Base-by-base conservation (phyloP, 2,797 vertebrate species). In the Morelia viridis region DNA sequence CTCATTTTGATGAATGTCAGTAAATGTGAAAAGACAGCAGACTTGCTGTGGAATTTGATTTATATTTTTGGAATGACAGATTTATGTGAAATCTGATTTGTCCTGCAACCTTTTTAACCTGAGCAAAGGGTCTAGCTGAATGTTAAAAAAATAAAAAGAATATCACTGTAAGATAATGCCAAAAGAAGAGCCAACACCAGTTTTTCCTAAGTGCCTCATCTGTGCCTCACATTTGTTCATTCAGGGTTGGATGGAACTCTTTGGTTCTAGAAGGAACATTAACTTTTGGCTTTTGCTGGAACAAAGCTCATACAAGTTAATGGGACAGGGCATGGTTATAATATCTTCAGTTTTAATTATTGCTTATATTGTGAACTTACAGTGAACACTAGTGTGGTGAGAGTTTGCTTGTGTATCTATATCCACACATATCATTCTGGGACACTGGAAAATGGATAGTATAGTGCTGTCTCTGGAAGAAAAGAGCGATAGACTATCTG, bases 1-100 rank as follows among this genome's bases (percentile, higher is more conserved):
- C 88, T 89, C 88, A 86, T 58, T 71, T 50, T 85, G 88, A 76
- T 60, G 28, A 84, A 88, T 89, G 83, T 92, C 53, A 31, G 83
- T 86, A 53, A 89, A 92, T 60, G 62, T 19, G 15, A 53, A 92
- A 86, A 68, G 83, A 89, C 28, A 71, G 88, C 83, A 85, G 64
- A 92, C 53, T 85, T 89, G 84, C 53, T 50, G 8, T 31, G 58
- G 64, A 61, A 83, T 61, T 64, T 53, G 87, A n/a, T 89, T 92
- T 89, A 83, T 28, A 28, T 71, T 89, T 92, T 71, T 71, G 64
- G 57, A 71, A 76, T 60, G 71, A 89, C 61, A 41, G 5, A 53
- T 57, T 86, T 86, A 1, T 17, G 60, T 41, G 24, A 92, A 71
- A 68, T 71, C 28, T 76, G 53, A 58, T 85, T 83, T 89, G 80